Base-by-base conservation (phyloP, 2,888 invertebrate genomes). In the Corbicula japonica region DNA sequence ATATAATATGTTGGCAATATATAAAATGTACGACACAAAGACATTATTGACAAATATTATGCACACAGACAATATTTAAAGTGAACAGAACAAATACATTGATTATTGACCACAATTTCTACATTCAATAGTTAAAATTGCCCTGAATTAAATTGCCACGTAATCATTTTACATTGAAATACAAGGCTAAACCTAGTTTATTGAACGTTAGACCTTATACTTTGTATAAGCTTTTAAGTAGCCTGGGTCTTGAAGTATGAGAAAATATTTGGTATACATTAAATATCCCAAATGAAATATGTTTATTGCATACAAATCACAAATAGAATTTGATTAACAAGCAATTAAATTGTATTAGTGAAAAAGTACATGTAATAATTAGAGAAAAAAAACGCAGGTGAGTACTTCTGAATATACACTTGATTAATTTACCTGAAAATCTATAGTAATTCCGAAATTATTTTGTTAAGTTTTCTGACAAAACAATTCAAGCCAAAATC, bases 391-490 rank as follows among this genome's bases (percentile, higher is more conserved):
- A 70, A 50, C 60, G 70, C 60, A 70, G n/a, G 60, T 50, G 46
- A 62, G 44, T 71, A 71, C 62, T 62, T 52, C 41, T 71, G 71
- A 62, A 71, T 71, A 71, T 71, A 71, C 71, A 71, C 71, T 54
- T 71, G 71, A 71, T 50, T 35, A 8, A 60, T 28, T 60, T 70
- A 60, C 50, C 28, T 32, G 35, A 21, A n/a, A 15, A 18, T 23
- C 21, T 44, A 30, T 26, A 32, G 35, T 26, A 30, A 60, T 34
- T 38, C 44, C 50, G 60, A 48, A 48, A 44, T 50, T 2, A 30
- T 38, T 30, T 6, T 60, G 34, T 35, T 5, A 46, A 44, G 58
- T 58, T 44, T 41, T 41, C 38, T 21, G n/a, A 46, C 54, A 44
- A 54, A 35, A 34, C 41, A 56, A 68, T 56, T 41, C 32, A 41